These are phyloP conservation scores for Hermetia illucens DNA, from an alignment of 1,140 invertebrate genomes.

Conservation along the genomic window DNA sequence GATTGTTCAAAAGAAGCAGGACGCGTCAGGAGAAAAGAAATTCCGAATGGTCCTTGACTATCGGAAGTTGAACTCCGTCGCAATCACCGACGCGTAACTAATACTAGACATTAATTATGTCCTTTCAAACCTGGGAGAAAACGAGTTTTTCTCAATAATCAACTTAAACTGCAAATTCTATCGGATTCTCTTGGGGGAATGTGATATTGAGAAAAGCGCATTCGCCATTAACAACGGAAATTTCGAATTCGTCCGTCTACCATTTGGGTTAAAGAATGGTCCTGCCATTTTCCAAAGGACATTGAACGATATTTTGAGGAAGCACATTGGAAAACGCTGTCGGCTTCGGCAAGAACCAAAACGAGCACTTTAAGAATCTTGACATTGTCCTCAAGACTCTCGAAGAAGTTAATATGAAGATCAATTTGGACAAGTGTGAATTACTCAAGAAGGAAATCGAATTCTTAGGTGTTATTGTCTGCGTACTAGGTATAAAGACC, in stretches of 20 bases:
- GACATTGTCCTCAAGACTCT: not conserved
- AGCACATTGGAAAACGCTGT: conserved; percentile 1
- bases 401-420: not conserved
- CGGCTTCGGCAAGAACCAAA: not conserved
- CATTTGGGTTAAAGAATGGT: not conserved
- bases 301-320: conserved; percentile 1
- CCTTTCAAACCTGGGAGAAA: not conserved
- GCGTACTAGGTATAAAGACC: not conserved
- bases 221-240: conserved; percentile 1
- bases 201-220: conserved; percentile 1
- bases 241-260: not conserved
- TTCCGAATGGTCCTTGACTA: not conserved
- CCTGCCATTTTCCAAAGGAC: not conserved
- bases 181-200: not conserved
- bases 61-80: not conserved
- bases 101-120: not conserved
- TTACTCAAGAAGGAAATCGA: not conserved
- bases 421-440: not conserved
- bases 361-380: not conserved
- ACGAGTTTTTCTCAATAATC: not conserved
- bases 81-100: not conserved
- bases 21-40: conserved; percentile 1
- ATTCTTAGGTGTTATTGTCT: not conserved
- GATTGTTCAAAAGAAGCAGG: not conserved
- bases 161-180: conserved; percentile 1